These are phyloP conservation scores for human (Homo sapiens) DNA, from an alignment of 2,113 vertebrate species.

Conservation along the genomic window DNA sequence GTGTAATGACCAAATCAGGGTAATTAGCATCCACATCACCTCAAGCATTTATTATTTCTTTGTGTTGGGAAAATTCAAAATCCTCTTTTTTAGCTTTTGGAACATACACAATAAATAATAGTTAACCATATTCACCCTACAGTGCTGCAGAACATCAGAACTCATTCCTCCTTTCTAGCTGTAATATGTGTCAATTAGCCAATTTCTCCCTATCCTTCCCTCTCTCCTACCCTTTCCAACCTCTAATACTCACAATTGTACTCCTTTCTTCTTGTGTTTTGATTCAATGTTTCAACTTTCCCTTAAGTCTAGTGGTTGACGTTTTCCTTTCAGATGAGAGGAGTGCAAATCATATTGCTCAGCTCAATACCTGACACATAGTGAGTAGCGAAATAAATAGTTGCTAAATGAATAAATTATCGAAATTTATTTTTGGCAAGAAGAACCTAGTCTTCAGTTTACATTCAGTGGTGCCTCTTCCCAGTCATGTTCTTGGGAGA, in stretches of 20 bases:
- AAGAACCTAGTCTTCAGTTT: conserved; percentile 38
- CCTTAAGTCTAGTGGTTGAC: background rate
- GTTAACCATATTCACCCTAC: background rate
- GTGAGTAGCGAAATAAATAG: conserved; percentile 19
- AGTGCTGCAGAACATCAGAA: background rate
- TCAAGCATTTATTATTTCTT: background rate
- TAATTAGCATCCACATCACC: background rate
- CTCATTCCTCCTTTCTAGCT: background rate
- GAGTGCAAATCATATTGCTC: background rate
- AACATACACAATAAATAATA: background rate
- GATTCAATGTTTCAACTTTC: background rate
- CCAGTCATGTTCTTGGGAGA: conserved; percentile 42
- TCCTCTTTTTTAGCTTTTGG: background rate
- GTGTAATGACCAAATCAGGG: background rate
- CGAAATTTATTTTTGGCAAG: conserved; percentile 48
- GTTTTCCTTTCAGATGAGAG: background rate
- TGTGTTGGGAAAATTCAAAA: background rate
- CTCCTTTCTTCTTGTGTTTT: background rate
- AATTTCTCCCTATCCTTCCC: background rate
- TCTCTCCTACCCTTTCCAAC: background rate
- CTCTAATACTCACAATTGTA: background rate
- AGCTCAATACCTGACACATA: background rate
- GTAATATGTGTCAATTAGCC: background rate
- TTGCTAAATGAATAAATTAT: conserved; percentile 17
- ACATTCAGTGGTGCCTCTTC: background rate